Conservation (phyloP, 2,797 vertebrate genomes). For the Xerus rutilus region DNA sequence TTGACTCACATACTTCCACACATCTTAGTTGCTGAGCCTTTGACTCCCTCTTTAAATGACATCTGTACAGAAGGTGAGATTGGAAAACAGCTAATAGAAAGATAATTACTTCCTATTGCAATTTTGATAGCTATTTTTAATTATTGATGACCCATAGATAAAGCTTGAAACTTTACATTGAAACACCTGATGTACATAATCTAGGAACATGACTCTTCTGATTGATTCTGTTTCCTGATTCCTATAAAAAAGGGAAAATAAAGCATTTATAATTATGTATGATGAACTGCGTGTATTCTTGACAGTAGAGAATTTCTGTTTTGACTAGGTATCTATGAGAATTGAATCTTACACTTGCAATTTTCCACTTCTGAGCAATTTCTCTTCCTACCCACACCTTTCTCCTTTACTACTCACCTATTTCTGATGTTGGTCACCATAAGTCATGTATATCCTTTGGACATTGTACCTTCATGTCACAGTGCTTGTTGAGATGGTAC, state of each 20-base stretch:
- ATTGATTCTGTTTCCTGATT: constrained; percentile 4
- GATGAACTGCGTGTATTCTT: background rate
- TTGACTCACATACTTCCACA: background rate
- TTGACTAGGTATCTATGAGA: background rate
- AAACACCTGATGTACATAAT: background rate
- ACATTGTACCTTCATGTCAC: background rate
- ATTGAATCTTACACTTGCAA: background rate
- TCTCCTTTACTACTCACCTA: background rate
- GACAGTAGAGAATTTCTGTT: constrained; percentile 26
- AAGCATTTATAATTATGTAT: background rate
- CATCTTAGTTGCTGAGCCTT: background rate
- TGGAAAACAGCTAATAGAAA: background rate
- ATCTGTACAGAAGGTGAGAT: background rate
- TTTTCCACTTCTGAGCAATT: background rate
- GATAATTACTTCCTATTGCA: background rate
- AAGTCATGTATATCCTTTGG: background rate
- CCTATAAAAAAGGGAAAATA: background rate
- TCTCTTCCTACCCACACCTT: background rate
- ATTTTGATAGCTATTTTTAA: background rate
- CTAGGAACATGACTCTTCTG: background rate
- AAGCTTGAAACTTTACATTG: background rate
- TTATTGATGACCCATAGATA: background rate
- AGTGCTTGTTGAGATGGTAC: background rate
- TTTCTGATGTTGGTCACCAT: background rate
- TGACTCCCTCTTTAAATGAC: background rate